These are phyloP conservation scores for Trimorus sp. DNA, from an alignment of 2,888 invertebrate species.

Conservation along the genomic window DNA sequence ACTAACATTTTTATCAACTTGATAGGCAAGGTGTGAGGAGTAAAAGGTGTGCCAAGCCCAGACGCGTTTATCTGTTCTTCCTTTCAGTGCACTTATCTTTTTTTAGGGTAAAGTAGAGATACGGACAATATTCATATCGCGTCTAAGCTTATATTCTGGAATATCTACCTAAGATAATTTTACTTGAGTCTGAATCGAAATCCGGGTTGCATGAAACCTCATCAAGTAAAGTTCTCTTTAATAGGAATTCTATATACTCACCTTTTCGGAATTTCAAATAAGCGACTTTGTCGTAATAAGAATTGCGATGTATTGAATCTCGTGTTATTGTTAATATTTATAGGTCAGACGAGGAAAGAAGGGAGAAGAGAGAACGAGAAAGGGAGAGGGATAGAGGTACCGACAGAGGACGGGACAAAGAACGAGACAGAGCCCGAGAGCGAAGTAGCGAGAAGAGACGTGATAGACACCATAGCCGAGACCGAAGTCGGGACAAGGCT, in stretches of 20 bases:
- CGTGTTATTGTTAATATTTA: conserved; percentile 42
- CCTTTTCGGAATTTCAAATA: conserved; percentile 48
- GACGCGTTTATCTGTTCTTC: conserved; percentile 67
- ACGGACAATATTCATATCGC: conserved; percentile 58
- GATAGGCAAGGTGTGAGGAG: conserved; percentile 65
- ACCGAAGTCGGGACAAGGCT: conserved; percentile 77
- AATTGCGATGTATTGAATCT: conserved; percentile 1
- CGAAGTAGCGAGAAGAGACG: conserved; percentile 72
- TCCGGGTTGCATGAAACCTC: neutral
- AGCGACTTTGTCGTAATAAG: neutral
- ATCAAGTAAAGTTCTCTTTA: conserved; percentile 43
- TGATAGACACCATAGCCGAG: conserved; percentile 77
- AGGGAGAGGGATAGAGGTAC: conserved; percentile 54
- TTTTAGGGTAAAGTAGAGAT: conserved; percentile 62
- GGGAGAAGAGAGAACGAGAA: conserved; percentile 74
- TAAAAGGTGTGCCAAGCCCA: conserved; percentile 66
- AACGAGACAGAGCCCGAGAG: conserved; percentile 70
- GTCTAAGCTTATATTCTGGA: conserved; percentile 46
- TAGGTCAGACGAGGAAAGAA: conserved; percentile 81
- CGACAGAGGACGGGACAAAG: conserved; percentile 73
- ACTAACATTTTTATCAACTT: conserved; percentile 30
- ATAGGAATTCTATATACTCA: conserved; percentile 42
- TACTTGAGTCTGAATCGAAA: neutral
- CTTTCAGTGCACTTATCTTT: conserved; percentile 61
- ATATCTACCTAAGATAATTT: neutral